phyloP scores from a whole-genome alignment of 2,888 invertebrate genomes.

The Tolmerus cingulatus region DNA sequence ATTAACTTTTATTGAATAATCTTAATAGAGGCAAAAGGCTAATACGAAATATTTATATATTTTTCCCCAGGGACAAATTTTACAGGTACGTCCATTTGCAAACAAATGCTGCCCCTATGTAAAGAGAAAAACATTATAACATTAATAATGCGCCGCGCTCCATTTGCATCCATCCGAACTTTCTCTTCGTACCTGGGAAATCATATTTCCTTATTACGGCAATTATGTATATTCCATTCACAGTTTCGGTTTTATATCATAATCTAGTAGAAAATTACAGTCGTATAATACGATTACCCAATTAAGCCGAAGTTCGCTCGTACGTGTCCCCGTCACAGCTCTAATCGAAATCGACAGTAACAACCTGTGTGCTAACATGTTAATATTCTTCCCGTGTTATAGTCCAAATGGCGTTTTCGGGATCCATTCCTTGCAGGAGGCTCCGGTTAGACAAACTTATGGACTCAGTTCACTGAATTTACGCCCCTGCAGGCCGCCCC shows the following conservation, averaged over 20 bases:
- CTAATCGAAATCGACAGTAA: constrained; percentile 10
- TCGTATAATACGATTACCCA: constrained; percentile 9
- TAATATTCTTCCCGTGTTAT: constrained; percentile 10
- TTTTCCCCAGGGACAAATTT: background rate
- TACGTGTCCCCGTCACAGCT: background rate
- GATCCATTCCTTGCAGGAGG: background rate
- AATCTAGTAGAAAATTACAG: background rate
- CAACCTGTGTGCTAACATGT: constrained; percentile 16
- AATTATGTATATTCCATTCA: background rate
- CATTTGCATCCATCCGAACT: background rate
- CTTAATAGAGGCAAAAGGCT: background rate
- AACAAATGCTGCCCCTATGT: background rate
- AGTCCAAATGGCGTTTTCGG: background rate
- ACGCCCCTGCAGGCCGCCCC: background rate
- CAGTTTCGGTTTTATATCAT: background rate
- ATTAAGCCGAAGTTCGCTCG: background rate
- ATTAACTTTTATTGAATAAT: too few species aligned
- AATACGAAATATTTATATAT: background rate
- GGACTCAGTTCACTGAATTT: background rate
- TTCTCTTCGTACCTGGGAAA: background rate
- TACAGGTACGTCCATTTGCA: background rate
- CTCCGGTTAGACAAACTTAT: constrained; percentile 7
- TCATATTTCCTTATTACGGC: background rate
- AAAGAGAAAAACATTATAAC: background rate
- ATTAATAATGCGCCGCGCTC: background rate